Evolutionary conservation across 2,113 vertebrate species (phyloP), one percentile per base, ranked within the genome.

Genomic region (Mohoua ochrocephala): DNA sequence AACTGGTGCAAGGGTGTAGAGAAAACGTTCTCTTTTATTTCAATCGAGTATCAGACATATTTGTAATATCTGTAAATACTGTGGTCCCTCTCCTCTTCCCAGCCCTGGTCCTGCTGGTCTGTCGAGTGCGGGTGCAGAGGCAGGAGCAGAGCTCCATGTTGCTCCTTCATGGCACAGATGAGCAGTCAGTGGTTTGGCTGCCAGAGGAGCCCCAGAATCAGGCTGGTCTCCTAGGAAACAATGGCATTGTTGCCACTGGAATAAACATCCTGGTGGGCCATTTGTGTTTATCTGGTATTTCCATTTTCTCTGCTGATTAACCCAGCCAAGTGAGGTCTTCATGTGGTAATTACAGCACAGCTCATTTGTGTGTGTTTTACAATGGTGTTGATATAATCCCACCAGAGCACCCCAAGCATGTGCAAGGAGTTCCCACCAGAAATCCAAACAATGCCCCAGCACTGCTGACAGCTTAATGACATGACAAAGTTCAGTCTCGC

Each of bases 381-480:
- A 98, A 97, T 98, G 96, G 98, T 98, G 98, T 98, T 98, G 98
- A 98, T 98, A 98, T 98, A 98, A 98, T 98, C 98, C 98, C 98
- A 95, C 96, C 78, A 97, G 97, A 98, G 96, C 94, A 96, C 96
- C 95, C 95, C 73, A 89, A 98, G 96, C 98, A 97, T 98, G 97
- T 97, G 98, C 97, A 91, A 97, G 97, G 97, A 97, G 97, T 98
- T 98, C 98, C 98, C 98, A 98, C 97, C 98, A 98, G 98, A 98
- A 98, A 98, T 98, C 98, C 97, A 98, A 98, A 97, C 98, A 98
- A 98, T 85, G 93, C 97, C 98, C 94, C 94, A 88, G 97, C 10
- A 47, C 96, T 96, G 98, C 98, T 98, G 98, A 98, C 98, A 98
- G 98, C 97, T 98, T 98, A 98, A 98, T 98, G 98, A 98, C 96